phyloP scores from a whole-genome alignment of 2,113 vertebrate genomes.

The Pterocles orientalis region DNA sequence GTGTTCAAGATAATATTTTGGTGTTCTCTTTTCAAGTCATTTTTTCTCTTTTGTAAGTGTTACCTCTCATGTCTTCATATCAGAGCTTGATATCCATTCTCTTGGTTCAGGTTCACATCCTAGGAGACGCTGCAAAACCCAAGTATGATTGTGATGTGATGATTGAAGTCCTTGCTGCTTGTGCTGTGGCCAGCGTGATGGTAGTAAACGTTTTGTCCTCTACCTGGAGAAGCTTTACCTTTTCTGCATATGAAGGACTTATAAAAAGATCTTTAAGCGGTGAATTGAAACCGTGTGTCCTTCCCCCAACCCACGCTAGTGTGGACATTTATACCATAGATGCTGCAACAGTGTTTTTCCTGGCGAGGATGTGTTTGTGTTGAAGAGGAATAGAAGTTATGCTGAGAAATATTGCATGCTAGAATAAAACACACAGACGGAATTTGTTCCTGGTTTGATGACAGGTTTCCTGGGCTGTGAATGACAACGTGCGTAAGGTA shows the following conservation, averaged over 20 bases:
- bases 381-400: background rate
- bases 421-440: background rate
- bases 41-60: background rate
- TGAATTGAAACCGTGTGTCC: background rate
- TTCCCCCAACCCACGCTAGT: background rate
- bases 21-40: background rate
- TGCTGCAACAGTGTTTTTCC: background rate
- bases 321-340: background rate
- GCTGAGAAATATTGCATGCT: background rate
- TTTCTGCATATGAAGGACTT: background rate
- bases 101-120: background rate
- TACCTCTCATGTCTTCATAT: background rate
- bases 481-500: background rate
- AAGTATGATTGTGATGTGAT: background rate
- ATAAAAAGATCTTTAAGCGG: background rate
- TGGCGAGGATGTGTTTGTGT: background rate
- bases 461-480: background rate
- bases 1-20: background rate
- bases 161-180: background rate
- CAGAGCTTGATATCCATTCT: background rate
- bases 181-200: background rate
- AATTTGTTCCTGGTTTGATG: background rate
- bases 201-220: background rate
- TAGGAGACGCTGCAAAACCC: background rate
- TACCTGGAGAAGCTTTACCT: background rate